A percentile compares a stretch with the other conserved stretches of the same genome.
phyloP scores from a whole-genome alignment of 2,797 vertebrate genomes.

The Mastacembelus armatus region DNA sequence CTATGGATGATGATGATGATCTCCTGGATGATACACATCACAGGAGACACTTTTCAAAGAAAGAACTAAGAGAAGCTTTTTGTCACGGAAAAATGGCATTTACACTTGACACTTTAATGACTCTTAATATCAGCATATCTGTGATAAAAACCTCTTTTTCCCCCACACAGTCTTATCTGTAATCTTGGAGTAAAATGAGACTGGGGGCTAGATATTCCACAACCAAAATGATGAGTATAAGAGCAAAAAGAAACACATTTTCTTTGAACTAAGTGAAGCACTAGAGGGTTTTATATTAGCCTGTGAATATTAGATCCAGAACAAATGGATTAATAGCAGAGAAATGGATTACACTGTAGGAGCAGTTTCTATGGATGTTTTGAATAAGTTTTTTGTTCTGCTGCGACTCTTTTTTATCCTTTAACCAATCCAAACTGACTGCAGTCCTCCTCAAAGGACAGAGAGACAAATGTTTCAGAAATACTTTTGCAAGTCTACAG shows the following conservation, averaged over 20 bases:
- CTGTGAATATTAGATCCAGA: conserved; percentile 4
- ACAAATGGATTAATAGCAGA: background rate
- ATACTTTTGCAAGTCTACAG: no score
- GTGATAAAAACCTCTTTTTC: background rate
- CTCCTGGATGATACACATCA: conserved; percentile 45
- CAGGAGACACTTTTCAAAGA: conserved; percentile 8
- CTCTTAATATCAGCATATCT: background rate
- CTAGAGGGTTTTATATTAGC: background rate
- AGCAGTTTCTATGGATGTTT: background rate
- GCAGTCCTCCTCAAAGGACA: background rate
- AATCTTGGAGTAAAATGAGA: background rate
- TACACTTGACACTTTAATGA: background rate
- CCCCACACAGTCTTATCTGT: background rate
- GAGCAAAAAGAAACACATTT: background rate
- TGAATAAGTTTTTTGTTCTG: background rate
- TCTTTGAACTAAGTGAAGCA: background rate
- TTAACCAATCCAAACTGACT: no score
- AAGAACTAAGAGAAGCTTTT: background rate
- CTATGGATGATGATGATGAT: conserved; percentile 55
- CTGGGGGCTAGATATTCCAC: background rate
- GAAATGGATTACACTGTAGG: background rate
- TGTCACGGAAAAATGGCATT: background rate
- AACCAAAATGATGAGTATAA: background rate
- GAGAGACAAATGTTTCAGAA: background rate
- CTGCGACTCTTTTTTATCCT: no score